Conservation (phyloP, 2,113 vertebrate genomes). For the Syngnathoides biaculeatus region DNA sequence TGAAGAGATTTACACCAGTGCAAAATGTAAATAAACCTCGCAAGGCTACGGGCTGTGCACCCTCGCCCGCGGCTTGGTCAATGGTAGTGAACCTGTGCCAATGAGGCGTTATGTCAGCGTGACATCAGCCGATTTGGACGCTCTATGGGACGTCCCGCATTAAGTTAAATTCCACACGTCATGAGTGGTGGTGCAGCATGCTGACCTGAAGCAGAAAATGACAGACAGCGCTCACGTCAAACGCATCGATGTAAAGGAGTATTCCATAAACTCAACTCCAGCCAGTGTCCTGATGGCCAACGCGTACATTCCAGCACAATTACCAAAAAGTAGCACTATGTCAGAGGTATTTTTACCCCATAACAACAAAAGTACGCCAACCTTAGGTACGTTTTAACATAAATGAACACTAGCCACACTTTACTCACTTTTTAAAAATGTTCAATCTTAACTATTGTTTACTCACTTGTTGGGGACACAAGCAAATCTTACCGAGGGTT, state of each 20-base stretch:
- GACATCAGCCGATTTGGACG: background rate
- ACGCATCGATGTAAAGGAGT: background rate
- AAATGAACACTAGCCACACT: too few species aligned
- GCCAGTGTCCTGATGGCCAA: background rate
- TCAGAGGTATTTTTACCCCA: background rate
- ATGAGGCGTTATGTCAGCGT: background rate
- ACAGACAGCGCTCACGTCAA: background rate
- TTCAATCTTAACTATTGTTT: background rate
- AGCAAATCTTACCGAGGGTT: background rate
- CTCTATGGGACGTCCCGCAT: background rate
- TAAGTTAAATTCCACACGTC: conserved; percentile 1
- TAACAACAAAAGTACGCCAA: background rate
- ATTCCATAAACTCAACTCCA: conserved; percentile 2
- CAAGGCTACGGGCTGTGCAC: background rate
- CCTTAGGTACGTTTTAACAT: too few species aligned
- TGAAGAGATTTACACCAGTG: background rate
- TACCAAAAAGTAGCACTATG: background rate
- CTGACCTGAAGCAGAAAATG: conserved; percentile 3
- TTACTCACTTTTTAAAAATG: too few species aligned
- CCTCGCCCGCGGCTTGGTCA: background rate
- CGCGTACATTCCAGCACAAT: background rate
- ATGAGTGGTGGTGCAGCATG: background rate
- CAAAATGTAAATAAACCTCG: background rate
- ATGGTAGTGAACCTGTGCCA: conserved; percentile 4
- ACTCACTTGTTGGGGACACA: background rate